Evolutionary conservation across 2,797 vertebrate genomes (phyloP), one percentile per base, ranked within the genome.

Genomic region (Euthynnus affinis): DNA sequence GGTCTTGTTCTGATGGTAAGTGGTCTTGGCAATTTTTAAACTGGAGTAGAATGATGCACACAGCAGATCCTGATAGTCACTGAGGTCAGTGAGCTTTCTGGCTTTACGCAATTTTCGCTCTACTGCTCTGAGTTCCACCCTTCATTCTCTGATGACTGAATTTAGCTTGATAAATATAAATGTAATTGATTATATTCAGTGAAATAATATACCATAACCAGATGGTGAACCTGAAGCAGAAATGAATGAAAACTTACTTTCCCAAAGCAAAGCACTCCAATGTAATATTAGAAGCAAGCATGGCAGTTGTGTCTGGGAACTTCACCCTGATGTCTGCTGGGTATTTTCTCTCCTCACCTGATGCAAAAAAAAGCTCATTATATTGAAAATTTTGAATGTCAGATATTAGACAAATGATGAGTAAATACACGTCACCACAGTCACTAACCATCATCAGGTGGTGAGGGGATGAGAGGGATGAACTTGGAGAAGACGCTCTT

Each of bases 401-500:
- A 0, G 2, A 10, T 9, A 6, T 56, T 10, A 40, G 9, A 73
- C 52, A 67, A 25, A 25, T 15, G 4, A 51, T 8, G 10, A 76
- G 5, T 10, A 22, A 53, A 1, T 40, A 52, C 32, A 23, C 55
- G 13, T 13, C 2, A 48, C 1, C 51, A 67, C 10, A 40, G 14
- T 3, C 25, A 94, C 96, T 95, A 85, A 99, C 98, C 95, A 34
- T 98, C 97, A 0, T 97, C 97, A 1, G 92, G 86, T 0, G 96
- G 81, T 77, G 95, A 92, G 0, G 98, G 97, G 80, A 98, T 96
- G 81, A 99, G 96, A 4, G 97, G 93, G 85, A 98, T 98, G 78
- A 97, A 97, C 91, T 96, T 98, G 91, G 98, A 99, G 95, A 99
- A 98, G 63, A 99, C 98, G 1, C 98, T 99, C 94, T 98, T 98